These are phyloP conservation scores for Chrysomela aeneicollis DNA, from an alignment of 2,888 invertebrate genomes.

Conservation along the genomic window DNA sequence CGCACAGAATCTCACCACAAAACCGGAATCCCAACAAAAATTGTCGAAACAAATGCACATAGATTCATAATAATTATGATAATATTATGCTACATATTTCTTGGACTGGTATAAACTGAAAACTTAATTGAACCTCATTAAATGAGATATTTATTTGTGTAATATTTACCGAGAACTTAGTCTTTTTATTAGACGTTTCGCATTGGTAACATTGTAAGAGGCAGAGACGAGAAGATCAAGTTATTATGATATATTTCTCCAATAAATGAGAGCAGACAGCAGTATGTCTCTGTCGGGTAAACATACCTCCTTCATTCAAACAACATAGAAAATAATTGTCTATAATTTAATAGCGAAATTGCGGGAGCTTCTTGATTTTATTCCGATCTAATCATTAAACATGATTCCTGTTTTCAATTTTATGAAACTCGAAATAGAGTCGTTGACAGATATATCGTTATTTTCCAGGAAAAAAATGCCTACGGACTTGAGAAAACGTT, in stretches of 20 bases:
- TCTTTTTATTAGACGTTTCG: slow-evolving; percentile 23
- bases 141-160: slow-evolving; percentile 33
- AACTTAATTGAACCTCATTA: slow-evolving; percentile 42
- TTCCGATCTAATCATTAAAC: background rate
- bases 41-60: slow-evolving; percentile 32
- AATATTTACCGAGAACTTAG: slow-evolving; percentile 31
- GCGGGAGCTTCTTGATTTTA: slow-evolving; percentile 1
- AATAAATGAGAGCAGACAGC: slow-evolving; percentile 25
- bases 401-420: background rate
- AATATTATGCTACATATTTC: slow-evolving; percentile 39
- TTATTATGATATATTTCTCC: slow-evolving; percentile 29
- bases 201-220: slow-evolving; percentile 22
- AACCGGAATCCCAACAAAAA: slow-evolving; percentile 38
- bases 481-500: too few relatives aligned
- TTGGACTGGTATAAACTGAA: slow-evolving; percentile 37
- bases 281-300: slow-evolving; percentile 28
- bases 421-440: background rate
- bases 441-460: background rate
- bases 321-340: slow-evolving; percentile 23
- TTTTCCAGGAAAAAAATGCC: too few relatives aligned
- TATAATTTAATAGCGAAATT: slow-evolving; percentile 17
- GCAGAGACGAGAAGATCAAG: slow-evolving; percentile 28
- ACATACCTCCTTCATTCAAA: slow-evolving; percentile 20
- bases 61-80: slow-evolving; percentile 43
- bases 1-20: slow-evolving; percentile 26